Evolutionary conservation across 2,113 vertebrate species (phyloP).

Genomic region (Myrmecobius fasciatus): DNA sequence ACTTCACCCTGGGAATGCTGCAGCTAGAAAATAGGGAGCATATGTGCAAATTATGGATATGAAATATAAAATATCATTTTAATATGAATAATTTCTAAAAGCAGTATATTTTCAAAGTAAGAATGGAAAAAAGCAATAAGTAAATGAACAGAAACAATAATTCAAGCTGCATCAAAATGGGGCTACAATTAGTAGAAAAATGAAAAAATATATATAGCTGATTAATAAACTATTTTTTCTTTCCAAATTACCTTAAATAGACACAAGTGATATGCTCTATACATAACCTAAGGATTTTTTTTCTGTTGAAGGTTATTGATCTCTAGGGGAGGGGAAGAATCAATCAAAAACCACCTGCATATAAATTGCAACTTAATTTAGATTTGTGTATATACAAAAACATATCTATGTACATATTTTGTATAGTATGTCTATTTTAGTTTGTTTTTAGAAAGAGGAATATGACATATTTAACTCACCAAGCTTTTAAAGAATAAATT

Average conservation of each 20-base stretch:
- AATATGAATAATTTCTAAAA: not conserved
- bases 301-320: not conserved
- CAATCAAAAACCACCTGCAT: not conserved
- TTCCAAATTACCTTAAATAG: not conserved
- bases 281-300: not conserved
- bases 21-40: not conserved
- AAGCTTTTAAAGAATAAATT: not conserved
- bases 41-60: not conserved
- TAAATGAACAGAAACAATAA: not conserved
- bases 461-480: not conserved
- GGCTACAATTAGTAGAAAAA: not conserved
- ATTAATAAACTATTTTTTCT: not conserved
- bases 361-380: not conserved
- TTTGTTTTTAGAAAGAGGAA: not conserved
- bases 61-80: not conserved
- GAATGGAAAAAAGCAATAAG: not conserved
- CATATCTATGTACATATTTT: not conserved
- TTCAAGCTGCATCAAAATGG: not conserved
- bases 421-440: not conserved
- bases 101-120: not conserved
- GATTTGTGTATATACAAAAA: not conserved
- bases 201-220: not conserved
- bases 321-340: not conserved
- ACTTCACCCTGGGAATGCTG: not conserved
- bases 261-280: not conserved